Conservation (phyloP, 2,113 vertebrate genomes). For the Alaudala cheleensis region DNA sequence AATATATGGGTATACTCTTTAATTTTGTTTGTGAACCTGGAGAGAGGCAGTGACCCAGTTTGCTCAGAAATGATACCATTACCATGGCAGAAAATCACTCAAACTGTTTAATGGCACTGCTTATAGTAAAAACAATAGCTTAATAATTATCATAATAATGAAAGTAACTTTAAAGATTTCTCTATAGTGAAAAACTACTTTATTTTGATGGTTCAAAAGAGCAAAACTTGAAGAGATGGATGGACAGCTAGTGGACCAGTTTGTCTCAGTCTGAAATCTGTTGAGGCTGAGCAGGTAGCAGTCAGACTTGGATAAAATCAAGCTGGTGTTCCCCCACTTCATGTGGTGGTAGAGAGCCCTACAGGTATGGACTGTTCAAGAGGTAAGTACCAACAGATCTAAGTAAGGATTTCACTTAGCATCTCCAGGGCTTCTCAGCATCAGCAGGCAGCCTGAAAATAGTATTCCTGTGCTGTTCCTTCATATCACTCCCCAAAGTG, state of each 20-base stretch:
- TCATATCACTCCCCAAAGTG: neutral
- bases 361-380: neutral
- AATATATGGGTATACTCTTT: slow-evolving; percentile 6
- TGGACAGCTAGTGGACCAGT: neutral
- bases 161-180: neutral
- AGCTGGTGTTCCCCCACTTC: fast-evolving
- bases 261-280: neutral
- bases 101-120: neutral
- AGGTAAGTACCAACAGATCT: neutral
- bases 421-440: neutral
- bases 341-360: neutral
- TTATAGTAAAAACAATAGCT: slow-evolving; percentile 10
- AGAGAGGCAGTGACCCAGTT: slow-evolving; percentile 32
- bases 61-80: slow-evolving; percentile 13
- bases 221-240: neutral
- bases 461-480: neutral
- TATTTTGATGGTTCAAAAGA: neutral
- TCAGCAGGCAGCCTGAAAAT: neutral
- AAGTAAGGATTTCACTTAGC: neutral
- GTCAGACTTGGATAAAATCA: neutral
- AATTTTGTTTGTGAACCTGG: slow-evolving; percentile 54
- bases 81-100: neutral
- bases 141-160: neutral
- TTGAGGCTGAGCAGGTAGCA: neutral
- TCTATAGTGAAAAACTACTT: neutral